Evolutionary conservation across 2,113 vertebrate genomes (phyloP).

Genomic region (Thalassarche chlororhynchos): DNA sequence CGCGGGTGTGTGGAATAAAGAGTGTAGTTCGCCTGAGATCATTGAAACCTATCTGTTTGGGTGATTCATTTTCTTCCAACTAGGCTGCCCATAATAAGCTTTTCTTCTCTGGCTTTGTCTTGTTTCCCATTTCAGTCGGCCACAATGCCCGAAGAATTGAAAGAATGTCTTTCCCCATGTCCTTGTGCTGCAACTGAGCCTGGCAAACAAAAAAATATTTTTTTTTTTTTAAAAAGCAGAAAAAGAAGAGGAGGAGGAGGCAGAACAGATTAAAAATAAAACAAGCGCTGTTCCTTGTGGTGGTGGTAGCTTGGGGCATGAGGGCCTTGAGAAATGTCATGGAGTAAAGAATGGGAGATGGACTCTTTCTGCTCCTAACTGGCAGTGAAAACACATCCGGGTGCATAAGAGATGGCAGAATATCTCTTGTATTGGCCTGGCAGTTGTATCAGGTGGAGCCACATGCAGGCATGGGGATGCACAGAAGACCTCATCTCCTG

Average conservation of each 20-base stretch:
- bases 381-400: neutral
- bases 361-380: neutral
- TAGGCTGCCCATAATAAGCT: constrained; percentile 81
- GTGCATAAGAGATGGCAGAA: neutral
- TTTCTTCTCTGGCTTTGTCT: constrained; percentile 81
- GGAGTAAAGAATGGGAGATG: neutral
- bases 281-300: neutral
- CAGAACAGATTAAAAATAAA: constrained; percentile 32
- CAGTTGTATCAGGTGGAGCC: neutral
- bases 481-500: neutral
- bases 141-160: constrained; percentile 74
- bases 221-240: neutral
- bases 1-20: constrained; percentile 71
- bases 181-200: constrained; percentile 75
- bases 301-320: neutral
- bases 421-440: neutral
- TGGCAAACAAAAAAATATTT: constrained; percentile 62
- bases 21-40: constrained; percentile 74
- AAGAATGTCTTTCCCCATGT: constrained; percentile 77
- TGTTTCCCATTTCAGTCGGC: constrained; percentile 78
- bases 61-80: constrained; percentile 84
- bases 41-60: constrained; percentile 80
- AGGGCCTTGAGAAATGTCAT: neutral
- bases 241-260: neutral
- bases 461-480: neutral